Conservation (phyloP, 1,140 invertebrate species). For the Bradysia coprophila region DNA sequence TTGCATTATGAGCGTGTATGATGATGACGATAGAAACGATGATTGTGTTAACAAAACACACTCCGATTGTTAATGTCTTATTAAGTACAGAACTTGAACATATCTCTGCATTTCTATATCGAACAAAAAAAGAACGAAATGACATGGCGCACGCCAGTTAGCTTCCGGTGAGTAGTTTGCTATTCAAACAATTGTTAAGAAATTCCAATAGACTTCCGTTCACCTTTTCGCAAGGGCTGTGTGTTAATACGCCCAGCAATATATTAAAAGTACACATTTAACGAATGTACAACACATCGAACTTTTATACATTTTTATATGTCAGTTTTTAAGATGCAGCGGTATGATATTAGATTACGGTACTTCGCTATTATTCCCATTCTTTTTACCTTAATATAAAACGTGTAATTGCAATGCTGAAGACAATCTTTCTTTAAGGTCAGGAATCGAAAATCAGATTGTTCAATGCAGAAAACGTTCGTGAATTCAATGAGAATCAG, state of each 20-base stretch:
- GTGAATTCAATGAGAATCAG: too few relatives aligned
- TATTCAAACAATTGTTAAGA: neutral
- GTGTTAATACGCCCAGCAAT: neutral
- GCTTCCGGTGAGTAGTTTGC: neutral
- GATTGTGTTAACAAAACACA: too few relatives aligned
- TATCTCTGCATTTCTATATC: too few relatives aligned
- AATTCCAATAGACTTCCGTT: neutral
- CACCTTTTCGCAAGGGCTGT: neutral
- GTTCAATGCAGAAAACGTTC: neutral
- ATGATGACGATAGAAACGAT: too few relatives aligned
- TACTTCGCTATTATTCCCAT: too few relatives aligned
- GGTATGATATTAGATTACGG: neutral
- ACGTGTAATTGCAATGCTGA: neutral
- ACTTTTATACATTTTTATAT: neutral
- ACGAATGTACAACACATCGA: too few relatives aligned
- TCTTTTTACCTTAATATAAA: too few relatives aligned
- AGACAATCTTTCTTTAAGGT: neutral
- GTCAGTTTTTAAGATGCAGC: neutral
- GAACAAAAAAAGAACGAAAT: neutral
- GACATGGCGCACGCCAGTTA: constrained; percentile 2
- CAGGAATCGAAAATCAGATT: neutral
- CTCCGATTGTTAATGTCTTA: too few relatives aligned
- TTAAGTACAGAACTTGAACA: too few relatives aligned
- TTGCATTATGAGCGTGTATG: too few relatives aligned
- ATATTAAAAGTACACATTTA: neutral